These are phyloP conservation scores for Habroteleia sp. DNA, from an alignment of 2,888 invertebrate species.

Conservation along the genomic window DNA sequence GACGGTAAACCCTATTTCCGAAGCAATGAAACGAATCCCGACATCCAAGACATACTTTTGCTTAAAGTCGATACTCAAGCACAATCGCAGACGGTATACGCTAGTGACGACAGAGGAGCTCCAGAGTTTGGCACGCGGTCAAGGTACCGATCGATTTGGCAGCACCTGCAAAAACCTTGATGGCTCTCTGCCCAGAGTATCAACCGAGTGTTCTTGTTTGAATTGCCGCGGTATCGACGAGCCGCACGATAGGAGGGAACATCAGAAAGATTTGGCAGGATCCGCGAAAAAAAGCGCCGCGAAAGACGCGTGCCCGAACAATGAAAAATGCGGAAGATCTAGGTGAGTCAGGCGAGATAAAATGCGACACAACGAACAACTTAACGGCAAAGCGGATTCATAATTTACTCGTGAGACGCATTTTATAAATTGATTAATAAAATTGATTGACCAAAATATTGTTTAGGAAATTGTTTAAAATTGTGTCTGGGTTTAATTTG, in stretches of 20 bases:
- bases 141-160: slow-evolving; percentile 43
- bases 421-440: no score
- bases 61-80: slow-evolving; percentile 77
- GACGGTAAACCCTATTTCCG: slow-evolving; percentile 73
- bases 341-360: slow-evolving; percentile 64
- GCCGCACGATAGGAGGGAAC: slow-evolving; percentile 46
- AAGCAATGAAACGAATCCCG: slow-evolving; percentile 68
- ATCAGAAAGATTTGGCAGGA: slow-evolving; percentile 9
- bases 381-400: no score
- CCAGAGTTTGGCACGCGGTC: slow-evolving; percentile 56
- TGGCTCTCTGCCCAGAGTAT: slow-evolving; percentile 44
- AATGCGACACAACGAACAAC: no score
- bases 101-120: slow-evolving; percentile 73
- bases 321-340: slow-evolving; percentile 59
- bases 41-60: slow-evolving; percentile 76
- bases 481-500: no score
- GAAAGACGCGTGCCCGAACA: slow-evolving; percentile 29
- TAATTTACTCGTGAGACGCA: no score
- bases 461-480: no score
- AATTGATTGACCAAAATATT: no score
- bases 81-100: slow-evolving; percentile 75
- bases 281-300: slow-evolving; percentile 13
- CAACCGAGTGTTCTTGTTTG: slow-evolving; percentile 53
- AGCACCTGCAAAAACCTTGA: slow-evolving; percentile 57
- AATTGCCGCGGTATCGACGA: slow-evolving; percentile 66